Base-by-base conservation (phyloP, 2,888 invertebrate genomes). In the Poecilus cupreus region DNA sequence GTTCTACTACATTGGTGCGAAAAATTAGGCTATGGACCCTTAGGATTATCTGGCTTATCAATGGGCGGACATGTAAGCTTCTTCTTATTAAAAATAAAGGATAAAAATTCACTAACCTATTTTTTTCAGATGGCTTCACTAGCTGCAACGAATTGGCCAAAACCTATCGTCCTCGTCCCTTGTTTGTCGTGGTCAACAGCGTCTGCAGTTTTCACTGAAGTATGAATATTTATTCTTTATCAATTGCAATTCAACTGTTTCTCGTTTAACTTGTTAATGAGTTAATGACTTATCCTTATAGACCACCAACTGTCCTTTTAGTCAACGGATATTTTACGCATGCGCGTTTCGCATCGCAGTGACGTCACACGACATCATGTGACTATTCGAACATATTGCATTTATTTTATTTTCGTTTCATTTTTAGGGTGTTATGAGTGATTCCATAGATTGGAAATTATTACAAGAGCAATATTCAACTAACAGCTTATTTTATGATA, bases 101-200 rank as follows among this genome's bases (percentile, higher is more conserved):
- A 54, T 43, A 18, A 24, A 43, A 18, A 22, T 13, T 43, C n/a
- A 13, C 20, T 57, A 18, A 54, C 51, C 37, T 22, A 68, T 32
- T 0, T 32, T 32, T 74, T 87, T 74, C 89, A 98, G 97, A 99
- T 98, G 98, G 98, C 99, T 83, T 98, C 98, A 4, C 91, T 99
- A 85, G 98, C 98, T 83, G 98, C 98, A 11, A 96, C 97, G 10
- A 98, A 96, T 89, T 98, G 98, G 96, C 96, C 96, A 22, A 96
- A 97, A 87, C 99, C 99, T 5, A 90, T 99, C 84, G 95, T 97
- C 2, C 90, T 99, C 82, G 95, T 98, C 18, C 99, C 99, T 57
- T 99, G 98, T 87, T 91, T 99, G 37, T 98, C 98, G 0, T 98
- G 98, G 98, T 97, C 97, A 1, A 98, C 98, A 6, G 99, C 99